Evolutionary conservation across 1,140 invertebrate species (phyloP).

Genomic region (Plectrocnemia conspersa): DNA sequence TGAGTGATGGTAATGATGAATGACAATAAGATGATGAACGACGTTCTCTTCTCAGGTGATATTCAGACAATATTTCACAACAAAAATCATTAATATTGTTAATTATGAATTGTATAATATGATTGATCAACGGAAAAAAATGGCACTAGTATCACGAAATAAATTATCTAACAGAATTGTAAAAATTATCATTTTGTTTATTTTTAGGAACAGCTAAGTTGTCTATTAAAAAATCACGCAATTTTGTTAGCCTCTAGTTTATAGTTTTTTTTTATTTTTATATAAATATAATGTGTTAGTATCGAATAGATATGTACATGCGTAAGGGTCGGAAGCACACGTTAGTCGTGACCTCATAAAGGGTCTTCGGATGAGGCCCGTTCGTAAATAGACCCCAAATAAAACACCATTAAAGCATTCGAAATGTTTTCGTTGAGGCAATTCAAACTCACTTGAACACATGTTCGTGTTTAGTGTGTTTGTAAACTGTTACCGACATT

Average conservation of each 20-base stretch:
- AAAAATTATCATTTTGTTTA: no score
- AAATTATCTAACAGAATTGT: no score
- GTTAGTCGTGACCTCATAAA: constrained; percentile 4
- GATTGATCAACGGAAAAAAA: no score
- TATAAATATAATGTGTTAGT: no score
- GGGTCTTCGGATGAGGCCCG: constrained; percentile 1
- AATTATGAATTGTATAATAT: no score
- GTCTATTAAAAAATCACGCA: no score
- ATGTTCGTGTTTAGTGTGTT: constrained; percentile 24
- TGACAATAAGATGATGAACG: constrained; percentile 6
- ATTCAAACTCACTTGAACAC: constrained; percentile 32
- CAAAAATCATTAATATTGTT: no score
- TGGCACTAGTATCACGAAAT: no score
- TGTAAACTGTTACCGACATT: constrained; percentile 30
- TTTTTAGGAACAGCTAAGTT: no score
- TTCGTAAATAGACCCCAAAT: constrained; percentile 30
- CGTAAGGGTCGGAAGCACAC: background rate
- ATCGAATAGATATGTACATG: no score
- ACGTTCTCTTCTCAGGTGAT: constrained; percentile 4
- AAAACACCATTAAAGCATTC: constrained; percentile 30
- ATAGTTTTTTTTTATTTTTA: no score
- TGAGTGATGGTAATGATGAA: constrained; percentile 8
- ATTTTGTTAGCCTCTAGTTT: no score
- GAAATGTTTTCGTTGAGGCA: constrained; percentile 27
- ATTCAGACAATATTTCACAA: background rate